Conservation (phyloP, 2,888 invertebrate genomes). For the Lepeophtheirus nordmannii region DNA sequence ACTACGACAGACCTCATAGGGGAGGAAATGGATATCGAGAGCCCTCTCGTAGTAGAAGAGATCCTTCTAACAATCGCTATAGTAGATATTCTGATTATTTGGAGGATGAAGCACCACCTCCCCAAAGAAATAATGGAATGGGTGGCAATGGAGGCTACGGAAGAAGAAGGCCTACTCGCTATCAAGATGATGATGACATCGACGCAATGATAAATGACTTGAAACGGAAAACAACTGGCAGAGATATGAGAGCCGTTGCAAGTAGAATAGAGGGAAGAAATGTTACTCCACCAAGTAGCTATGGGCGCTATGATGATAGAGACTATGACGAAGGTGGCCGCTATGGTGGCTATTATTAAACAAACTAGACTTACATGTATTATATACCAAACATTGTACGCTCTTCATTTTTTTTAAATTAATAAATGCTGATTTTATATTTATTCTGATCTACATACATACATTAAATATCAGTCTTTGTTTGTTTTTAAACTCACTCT, state of each 20-base stretch:
- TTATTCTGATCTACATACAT: too few relatives aligned
- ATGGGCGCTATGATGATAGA: not conserved
- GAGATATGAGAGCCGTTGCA: conserved; percentile 9
- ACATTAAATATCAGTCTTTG: too few relatives aligned
- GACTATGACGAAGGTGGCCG: not conserved
- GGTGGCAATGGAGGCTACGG: not conserved
- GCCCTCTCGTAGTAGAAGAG: not conserved
- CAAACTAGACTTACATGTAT: not conserved
- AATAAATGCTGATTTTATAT: too few relatives aligned
- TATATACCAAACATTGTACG: too few relatives aligned
- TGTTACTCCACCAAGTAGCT: not conserved
- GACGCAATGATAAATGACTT: conserved; percentile 18
- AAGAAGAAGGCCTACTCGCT: not conserved
- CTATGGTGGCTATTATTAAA: not conserved
- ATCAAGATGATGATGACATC: conserved; percentile 17
- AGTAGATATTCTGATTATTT: not conserved
- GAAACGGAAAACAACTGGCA: conserved; percentile 12
- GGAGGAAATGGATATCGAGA: not conserved
- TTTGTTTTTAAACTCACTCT: too few relatives aligned
- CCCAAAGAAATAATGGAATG: not conserved
- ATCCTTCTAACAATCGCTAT: not conserved
- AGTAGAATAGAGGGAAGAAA: conserved; percentile 15
- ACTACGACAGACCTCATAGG: not conserved
- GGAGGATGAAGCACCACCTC: conserved; percentile 6
- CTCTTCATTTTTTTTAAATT: too few relatives aligned